These are phyloP conservation scores for Cheilosia soror DNA, from an alignment of 2,888 invertebrate species.

Conservation along the genomic window DNA sequence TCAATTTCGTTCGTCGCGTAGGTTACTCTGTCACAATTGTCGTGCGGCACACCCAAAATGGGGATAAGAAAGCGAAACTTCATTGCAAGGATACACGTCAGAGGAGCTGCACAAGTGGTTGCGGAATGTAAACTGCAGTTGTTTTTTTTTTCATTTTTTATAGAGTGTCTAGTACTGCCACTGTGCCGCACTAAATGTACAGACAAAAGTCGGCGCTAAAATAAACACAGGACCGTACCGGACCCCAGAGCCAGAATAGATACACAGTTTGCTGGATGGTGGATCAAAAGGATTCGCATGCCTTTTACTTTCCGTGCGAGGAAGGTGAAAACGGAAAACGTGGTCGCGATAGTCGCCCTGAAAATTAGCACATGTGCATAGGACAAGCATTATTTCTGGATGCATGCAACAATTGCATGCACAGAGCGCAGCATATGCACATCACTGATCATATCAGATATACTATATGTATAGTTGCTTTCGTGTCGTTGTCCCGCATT, in stretches of 20 bases:
- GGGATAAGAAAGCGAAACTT: conserved; percentile 67
- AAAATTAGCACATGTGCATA: conserved; percentile 68
- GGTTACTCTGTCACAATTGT: conserved; percentile 57
- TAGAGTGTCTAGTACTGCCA: conserved; percentile 31
- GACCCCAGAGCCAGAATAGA: background rate
- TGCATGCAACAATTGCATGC: conserved; percentile 54
- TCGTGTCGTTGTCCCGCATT: conserved; percentile 40
- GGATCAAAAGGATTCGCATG: conserved; percentile 59
- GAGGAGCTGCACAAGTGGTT: conserved; percentile 17
- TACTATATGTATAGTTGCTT: background rate
- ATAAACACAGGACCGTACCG: conserved; percentile 49
- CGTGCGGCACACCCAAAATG: conserved; percentile 62
- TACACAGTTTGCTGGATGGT: background rate
- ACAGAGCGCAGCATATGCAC: conserved; percentile 11
- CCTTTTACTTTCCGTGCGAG: conserved; percentile 69
- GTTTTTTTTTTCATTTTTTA: conserved; percentile 12
- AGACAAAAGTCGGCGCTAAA: conserved; percentile 61
- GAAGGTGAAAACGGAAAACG: conserved; percentile 68
- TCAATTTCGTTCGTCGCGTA: conserved; percentile 59
- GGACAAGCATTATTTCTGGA: conserved; percentile 46
- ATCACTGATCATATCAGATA: conserved; percentile 49
- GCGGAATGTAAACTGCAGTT: conserved; percentile 46
- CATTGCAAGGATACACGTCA: conserved; percentile 20
- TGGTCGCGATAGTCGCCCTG: conserved; percentile 47
- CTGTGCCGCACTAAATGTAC: conserved; percentile 18